Evolutionary conservation across 2,797 vertebrate species (phyloP).

Genomic region (Ataeniobius toweri): DNA sequence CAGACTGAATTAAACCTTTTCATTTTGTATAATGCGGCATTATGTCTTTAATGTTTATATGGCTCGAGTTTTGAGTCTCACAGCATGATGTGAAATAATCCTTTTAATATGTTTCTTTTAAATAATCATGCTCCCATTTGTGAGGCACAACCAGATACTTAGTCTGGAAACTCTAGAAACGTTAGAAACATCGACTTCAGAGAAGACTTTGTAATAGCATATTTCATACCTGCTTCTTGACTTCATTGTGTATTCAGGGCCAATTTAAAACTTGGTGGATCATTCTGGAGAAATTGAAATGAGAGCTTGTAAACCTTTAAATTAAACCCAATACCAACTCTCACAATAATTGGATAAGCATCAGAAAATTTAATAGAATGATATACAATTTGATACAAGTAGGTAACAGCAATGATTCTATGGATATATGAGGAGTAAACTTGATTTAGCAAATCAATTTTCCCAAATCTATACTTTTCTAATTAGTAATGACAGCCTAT

Average conservation of each 20-base stretch:
- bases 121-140: background rate
- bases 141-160: background rate
- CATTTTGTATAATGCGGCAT: background rate
- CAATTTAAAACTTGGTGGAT: background rate
- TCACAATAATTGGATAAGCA: slow-evolving; percentile 4
- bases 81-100: background rate
- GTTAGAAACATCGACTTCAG: background rate
- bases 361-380: slow-evolving; percentile 4
- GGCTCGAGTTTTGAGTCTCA: slow-evolving; percentile 16
- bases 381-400: slow-evolving; percentile 28
- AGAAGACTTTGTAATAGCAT: background rate
- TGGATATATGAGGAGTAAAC: background rate
- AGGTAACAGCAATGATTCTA: slow-evolving; percentile 13
- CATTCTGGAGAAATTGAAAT: background rate
- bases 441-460: background rate
- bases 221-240: background rate
- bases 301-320: slow-evolving; percentile 12
- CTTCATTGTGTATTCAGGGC: background rate
- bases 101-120: background rate
- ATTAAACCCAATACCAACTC: slow-evolving; percentile 18
- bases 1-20: slow-evolving; percentile 4
- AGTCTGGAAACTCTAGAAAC: background rate
- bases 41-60: slow-evolving; percentile 21
- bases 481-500: slow-evolving; percentile 1
- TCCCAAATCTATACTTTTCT: background rate